Conservation (phyloP, 2,888 invertebrate genomes). For the Crepidodera aurea region DNA sequence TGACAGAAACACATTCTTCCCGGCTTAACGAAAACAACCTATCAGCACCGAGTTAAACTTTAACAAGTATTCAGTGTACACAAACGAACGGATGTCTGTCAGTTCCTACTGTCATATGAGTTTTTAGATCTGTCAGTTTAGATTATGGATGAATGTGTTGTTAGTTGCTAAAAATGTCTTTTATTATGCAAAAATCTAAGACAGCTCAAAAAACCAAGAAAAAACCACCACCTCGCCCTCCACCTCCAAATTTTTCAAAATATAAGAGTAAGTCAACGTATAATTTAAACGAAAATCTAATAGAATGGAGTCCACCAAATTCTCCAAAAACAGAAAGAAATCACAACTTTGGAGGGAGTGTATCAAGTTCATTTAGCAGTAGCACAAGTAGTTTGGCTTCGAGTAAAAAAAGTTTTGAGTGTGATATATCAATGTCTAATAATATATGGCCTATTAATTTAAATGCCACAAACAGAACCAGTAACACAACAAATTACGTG, state of each 20-base stretch:
- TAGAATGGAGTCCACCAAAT: slow-evolving; percentile 65
- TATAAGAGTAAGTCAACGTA: slow-evolving; percentile 56
- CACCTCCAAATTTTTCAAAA: slow-evolving; percentile 68
- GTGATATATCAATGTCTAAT: slow-evolving; percentile 63
- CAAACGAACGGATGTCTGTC: too few relatives aligned
- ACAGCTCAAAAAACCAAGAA: slow-evolving; percentile 63
- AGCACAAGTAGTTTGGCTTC: slow-evolving; percentile 66
- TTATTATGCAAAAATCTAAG: slow-evolving; percentile 39
- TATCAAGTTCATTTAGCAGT: slow-evolving; percentile 59
- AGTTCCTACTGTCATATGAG: too few relatives aligned
- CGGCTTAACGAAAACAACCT: too few relatives aligned
- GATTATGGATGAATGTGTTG: too few relatives aligned
- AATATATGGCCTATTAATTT: slow-evolving; percentile 51
- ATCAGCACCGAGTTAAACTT: too few relatives aligned
- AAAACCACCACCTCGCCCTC: slow-evolving; percentile 76
- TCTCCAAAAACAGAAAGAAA: slow-evolving; percentile 57
- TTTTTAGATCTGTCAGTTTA: too few relatives aligned
- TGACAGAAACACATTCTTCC: too few relatives aligned
- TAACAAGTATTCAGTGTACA: too few relatives aligned
- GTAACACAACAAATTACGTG: slow-evolving; percentile 6
- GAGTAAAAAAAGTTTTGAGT: slow-evolving; percentile 85
- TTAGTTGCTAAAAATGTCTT: slow-evolving; percentile 35
- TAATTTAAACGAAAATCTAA: slow-evolving; percentile 59
- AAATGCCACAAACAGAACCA: neutral
- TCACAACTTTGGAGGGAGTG: slow-evolving; percentile 56